Evolutionary conservation across 1,140 invertebrate genomes (phyloP).

Genomic region (Mya arenaria): DNA sequence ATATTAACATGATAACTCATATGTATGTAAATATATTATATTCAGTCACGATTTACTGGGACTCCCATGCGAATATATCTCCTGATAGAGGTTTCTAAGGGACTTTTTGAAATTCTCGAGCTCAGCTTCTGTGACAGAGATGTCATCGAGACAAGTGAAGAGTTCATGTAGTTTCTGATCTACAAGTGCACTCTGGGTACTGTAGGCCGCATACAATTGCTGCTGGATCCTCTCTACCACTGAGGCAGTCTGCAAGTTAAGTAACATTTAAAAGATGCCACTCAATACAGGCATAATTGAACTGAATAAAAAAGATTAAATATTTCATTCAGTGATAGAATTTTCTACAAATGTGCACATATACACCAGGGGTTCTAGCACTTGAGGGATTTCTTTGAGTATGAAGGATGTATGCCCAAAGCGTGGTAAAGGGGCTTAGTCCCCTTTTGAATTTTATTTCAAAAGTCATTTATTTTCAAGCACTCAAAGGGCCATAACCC

Average conservation of each 20-base stretch:
- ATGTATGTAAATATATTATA: neutral
- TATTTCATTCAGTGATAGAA: neutral
- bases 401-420: too few species aligned
- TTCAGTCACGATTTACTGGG: neutral
- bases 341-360: neutral
- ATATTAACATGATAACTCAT: neutral
- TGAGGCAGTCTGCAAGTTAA: neutral
- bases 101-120: slow-evolving; percentile 39
- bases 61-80: neutral
- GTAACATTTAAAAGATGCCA: neutral
- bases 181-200: slow-evolving; percentile 17
- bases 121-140: slow-evolving; percentile 25
- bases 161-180: slow-evolving; percentile 48
- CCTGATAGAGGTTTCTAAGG: slow-evolving; percentile 33
- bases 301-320: neutral
- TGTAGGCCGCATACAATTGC: slow-evolving; percentile 25
- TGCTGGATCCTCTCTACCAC: slow-evolving; percentile 7
- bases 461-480: too few species aligned
- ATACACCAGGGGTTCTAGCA: too few species aligned
- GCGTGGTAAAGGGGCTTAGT: too few species aligned
- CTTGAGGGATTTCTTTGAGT: too few species aligned
- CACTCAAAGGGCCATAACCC: too few species aligned
- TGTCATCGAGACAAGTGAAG: slow-evolving; percentile 39
- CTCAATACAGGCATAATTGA: neutral
- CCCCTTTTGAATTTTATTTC: too few species aligned